Base-by-base conservation (phyloP, 1,140 invertebrate genomes). In the Polyergus mexicanus region DNA sequence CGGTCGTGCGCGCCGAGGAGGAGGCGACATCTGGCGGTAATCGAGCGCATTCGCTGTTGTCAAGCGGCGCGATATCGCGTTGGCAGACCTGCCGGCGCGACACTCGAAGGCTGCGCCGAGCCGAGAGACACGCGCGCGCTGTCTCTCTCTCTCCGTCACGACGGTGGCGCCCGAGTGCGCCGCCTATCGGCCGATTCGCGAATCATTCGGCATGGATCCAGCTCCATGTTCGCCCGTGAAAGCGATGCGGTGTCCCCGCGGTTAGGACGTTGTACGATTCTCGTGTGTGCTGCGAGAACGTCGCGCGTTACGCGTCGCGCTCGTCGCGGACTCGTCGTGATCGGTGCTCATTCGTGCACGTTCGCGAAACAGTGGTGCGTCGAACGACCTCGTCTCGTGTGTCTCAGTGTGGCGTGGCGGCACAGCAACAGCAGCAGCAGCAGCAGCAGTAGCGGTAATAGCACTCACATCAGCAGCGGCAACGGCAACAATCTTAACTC, bases 231-330 rank as follows among this genome's bases (percentile, higher is more conserved):
- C 85, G 90, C 89, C 92, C 92, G 92, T 92, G 92, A 93, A 93
- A 92, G 92, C 92, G 92, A 93, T 93, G 92, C 92, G 92, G 92
- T 93, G 89, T 93, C 89, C 89, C 92, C 92, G 92, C 92, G 92
- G 92, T 92, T 92, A 93, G 92, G 92, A 92, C 91, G 78, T 72
- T 60, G 91, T 93, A 90, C 92, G 92, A 92, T 90, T 92, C 84
- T 92, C 89, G 91, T 92, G 87, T 91, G 87, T 90, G 87, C 83
- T 87, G 89, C 74, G 86, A 89, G 86, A 84, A 92, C 91, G 92
- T 88, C 77, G 41, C 74, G 74, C 60, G 71, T 77, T 88, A 83
- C 38, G 60, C 60, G 54, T 86, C 77, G 65, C 22, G 74, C 32
- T 35, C 81, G 32, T 47, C 72, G 62, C 54, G 54, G 8, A 25